Base-by-base conservation (phyloP, 2,797 vertebrate genomes). In the Otolemur crassicaudatus region DNA sequence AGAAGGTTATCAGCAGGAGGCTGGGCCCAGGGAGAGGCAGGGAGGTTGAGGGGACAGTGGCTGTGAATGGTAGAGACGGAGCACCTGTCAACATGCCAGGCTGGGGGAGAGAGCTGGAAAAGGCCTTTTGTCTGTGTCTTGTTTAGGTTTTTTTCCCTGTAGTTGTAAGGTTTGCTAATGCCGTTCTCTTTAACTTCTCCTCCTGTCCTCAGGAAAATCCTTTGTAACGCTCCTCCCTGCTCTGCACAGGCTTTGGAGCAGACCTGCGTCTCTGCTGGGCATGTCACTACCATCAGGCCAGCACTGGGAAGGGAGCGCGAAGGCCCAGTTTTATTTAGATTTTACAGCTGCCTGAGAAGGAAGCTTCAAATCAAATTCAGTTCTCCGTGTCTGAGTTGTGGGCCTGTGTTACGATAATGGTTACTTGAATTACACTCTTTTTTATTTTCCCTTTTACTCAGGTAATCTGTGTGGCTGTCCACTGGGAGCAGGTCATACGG, bases 391-490 rank as follows among this genome's bases (percentile, higher is more conserved):
- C 76, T 85, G 92, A 80, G 53, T 37, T 85, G 72, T 2, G 61
- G 80, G 40, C 37, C 72, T 92, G 73, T 63, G 43, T 40, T 53
- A 65, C 53, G 69, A 86, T 77, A 73, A 70, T 5, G 3, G 19
- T 65, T 19, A 7, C 60, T 92, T 82, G 49, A 86, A 79, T 82
- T 8, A 2, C 9, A 34, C 4, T 65, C 17, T 25, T 67, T 40
- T 40, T 43, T 29, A 17, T 85, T 82, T 94, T 25, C 63, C 37
- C 12, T 46, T 37, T 31, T 1, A 11, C 3, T 34, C 34, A n/a
- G 85, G 40, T 25, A 13, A n/a, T 58, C 4, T 31, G 7, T 0
- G 0, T 6, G 34, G 22, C 31, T 69, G 2, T 34, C 6, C 1
- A 0, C 0, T 27, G 69, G 86, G 53, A 14, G 53, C 60, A 0